These are phyloP conservation scores for Lepidonotus clava DNA, from an alignment of 2,888 invertebrate species.

Conservation along the genomic window DNA sequence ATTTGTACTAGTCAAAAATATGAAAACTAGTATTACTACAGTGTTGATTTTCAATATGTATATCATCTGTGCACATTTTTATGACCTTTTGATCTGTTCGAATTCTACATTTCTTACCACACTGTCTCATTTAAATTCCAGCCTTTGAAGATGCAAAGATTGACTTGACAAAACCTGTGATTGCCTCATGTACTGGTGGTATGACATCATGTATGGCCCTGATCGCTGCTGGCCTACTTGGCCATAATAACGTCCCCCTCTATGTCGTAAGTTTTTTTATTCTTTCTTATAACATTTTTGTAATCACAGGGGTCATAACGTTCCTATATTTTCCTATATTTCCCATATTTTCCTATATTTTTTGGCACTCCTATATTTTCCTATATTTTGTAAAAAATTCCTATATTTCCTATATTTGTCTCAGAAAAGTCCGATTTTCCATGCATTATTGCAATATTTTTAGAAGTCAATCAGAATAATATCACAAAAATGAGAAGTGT, in stretches of 20 bases:
- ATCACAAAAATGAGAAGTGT: too few species aligned
- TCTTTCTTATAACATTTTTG: neutral
- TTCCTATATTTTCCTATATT: neutral
- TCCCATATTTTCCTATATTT: neutral
- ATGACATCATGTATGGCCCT: conserved; percentile 64
- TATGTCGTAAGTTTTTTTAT: conserved; percentile 59
- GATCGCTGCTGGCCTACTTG: conserved; percentile 6
- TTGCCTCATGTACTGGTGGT: conserved; percentile 68
- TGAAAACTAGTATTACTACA: neutral
- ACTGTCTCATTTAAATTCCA: conserved; percentile 50
- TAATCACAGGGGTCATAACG: neutral
- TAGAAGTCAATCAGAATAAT: too few species aligned
- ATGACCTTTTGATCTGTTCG: neutral
- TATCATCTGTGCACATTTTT: neutral
- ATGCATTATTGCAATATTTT: neutral
- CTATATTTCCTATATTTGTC: neutral
- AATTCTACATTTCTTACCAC: neutral
- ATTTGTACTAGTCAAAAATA: too few species aligned
- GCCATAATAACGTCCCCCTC: neutral
- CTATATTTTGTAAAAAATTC: neutral
- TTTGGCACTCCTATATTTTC: neutral
- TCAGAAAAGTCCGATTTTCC: neutral
- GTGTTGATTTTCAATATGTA: neutral
- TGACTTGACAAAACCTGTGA: conserved; percentile 65
- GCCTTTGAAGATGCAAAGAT: conserved; percentile 62